A percentile compares a stretch with the other conserved stretches of the same genome.
Conservation (phyloP, 2,113 vertebrate species). For the Ardeotis arabs region DNA sequence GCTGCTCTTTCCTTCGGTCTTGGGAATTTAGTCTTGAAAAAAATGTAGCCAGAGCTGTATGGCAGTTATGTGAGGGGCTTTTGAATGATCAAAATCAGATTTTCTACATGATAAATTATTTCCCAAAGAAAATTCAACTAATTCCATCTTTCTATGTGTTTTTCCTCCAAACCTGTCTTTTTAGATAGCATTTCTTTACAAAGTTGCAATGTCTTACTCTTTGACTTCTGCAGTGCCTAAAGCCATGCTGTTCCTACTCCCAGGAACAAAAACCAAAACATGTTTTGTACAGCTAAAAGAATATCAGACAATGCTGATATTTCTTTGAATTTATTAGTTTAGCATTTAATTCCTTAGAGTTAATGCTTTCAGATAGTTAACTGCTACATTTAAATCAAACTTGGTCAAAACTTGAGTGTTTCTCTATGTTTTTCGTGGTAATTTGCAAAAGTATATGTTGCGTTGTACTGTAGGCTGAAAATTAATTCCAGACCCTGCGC, state of each 20-base stretch:
- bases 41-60: background rate
- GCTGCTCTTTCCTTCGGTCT: background rate
- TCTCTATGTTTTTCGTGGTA: background rate
- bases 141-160: background rate
- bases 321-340: background rate
- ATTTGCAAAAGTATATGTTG: background rate
- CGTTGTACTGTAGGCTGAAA: background rate
- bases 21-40: background rate
- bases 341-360: background rate
- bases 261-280: background rate
- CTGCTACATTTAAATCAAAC: background rate
- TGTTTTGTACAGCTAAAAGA: background rate
- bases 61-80: background rate
- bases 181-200: background rate
- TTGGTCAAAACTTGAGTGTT: background rate
- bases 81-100: background rate
- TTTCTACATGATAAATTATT: background rate
- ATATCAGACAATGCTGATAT: background rate
- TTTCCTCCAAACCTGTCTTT: background rate
- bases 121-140: background rate
- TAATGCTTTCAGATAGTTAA: background rate
- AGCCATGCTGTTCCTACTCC: background rate
- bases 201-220: background rate
- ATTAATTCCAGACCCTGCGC: background rate
- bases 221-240: background rate